These are phyloP conservation scores for Bombus vancouverensis DNA, from an alignment of 1,140 invertebrate species.

Conservation along the genomic window DNA sequence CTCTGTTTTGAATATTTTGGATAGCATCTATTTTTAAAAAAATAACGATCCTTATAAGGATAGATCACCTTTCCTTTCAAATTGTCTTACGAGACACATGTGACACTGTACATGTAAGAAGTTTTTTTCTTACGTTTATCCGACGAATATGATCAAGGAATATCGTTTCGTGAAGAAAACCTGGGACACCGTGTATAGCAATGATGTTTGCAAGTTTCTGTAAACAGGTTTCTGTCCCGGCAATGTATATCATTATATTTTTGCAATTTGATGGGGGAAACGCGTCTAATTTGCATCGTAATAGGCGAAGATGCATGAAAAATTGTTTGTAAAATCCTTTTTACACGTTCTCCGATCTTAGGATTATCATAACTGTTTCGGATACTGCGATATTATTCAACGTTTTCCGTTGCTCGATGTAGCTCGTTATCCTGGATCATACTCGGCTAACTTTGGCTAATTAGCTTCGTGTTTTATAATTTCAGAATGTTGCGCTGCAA, in stretches of 20 bases:
- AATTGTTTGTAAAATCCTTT: background rate
- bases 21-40: too few relatives aligned
- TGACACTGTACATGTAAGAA: background rate
- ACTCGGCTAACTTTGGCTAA: background rate
- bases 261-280: background rate
- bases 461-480: background rate
- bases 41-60: too few relatives aligned
- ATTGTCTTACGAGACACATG: too few relatives aligned
- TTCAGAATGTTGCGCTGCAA: background rate
- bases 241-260: too few relatives aligned
- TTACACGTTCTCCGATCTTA: background rate
- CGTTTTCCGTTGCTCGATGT: background rate
- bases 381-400: background rate
- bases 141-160: too few relatives aligned
- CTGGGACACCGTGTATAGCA: too few relatives aligned
- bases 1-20: too few relatives aligned
- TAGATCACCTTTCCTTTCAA: too few relatives aligned
- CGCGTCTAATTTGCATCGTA: constrained; percentile 17
- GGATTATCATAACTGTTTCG: background rate
- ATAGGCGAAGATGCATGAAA: background rate
- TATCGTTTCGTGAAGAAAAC: too few relatives aligned
- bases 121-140: background rate
- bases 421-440: background rate
- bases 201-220: background rate
- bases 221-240: background rate